A percentile compares a stretch with the other conserved stretches of the same genome.
Conservation (phyloP, 2,113 vertebrate genomes). For the Geococcyx californianus region DNA sequence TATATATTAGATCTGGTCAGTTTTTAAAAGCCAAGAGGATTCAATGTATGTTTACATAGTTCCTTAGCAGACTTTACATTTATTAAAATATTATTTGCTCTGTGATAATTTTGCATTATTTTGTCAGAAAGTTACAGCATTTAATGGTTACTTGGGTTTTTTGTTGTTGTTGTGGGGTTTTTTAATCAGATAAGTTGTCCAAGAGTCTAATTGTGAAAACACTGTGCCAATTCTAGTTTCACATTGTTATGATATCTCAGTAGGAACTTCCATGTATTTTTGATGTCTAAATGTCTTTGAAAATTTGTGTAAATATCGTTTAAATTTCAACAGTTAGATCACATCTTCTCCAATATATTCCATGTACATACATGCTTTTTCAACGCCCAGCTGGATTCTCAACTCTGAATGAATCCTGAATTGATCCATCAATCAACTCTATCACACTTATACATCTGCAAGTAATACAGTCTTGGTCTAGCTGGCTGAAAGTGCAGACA, state of each 20-base stretch:
- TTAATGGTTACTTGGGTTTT: not conserved
- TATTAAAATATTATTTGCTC: not conserved
- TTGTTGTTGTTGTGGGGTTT: not conserved
- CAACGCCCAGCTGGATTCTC: slow-evolving; percentile 10
- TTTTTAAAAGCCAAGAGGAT: not conserved
- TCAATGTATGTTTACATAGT: not conserved
- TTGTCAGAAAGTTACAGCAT: not conserved
- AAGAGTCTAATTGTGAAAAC: not conserved
- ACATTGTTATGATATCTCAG: not conserved
- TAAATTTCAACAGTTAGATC: not conserved
- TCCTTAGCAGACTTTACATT: not conserved
- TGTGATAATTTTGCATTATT: not conserved
- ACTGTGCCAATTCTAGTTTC: not conserved
- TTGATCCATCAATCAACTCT: not conserved
- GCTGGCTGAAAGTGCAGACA: slow-evolving; percentile 18
- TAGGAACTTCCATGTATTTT: not conserved
- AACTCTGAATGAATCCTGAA: slow-evolving; percentile 9
- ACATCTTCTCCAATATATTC: not conserved
- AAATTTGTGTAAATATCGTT: not conserved
- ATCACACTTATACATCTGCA: slow-evolving; percentile 33
- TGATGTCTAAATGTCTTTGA: not conserved
- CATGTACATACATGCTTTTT: not conserved
- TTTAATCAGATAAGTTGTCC: not conserved
- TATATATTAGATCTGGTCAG: not conserved
- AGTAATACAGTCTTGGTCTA: slow-evolving; percentile 15